Percentiles rank a stretch among this genome's conserved stretches.
These are phyloP conservation scores for Cerastoderma edule DNA, from an alignment of 2,888 invertebrate species.

Conservation along the genomic window DNA sequence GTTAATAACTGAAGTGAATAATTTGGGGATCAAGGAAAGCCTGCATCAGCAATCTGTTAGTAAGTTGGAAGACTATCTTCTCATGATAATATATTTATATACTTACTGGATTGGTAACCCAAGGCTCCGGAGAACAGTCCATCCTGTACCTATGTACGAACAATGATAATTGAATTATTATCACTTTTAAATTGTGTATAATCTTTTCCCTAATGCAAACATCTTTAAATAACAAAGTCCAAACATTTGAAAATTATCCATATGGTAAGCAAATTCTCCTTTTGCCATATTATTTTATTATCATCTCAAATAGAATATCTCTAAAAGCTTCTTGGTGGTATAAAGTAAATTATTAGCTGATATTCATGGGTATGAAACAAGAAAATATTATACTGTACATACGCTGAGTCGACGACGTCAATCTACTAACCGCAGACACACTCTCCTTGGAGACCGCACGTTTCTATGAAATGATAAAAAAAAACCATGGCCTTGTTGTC, in stretches of 20 bases:
- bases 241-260: neutral
- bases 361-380: neutral
- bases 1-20: neutral
- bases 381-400: constrained; percentile 42
- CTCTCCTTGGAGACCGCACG: constrained; percentile 64
- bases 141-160: constrained; percentile 69
- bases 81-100: neutral
- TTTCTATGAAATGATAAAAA: constrained; percentile 64
- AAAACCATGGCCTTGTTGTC: neutral
- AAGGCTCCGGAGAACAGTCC: constrained; percentile 75
- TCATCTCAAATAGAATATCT: too few species aligned
- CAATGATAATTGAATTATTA: neutral
- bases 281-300: too few species aligned
- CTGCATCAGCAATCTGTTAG: too few species aligned
- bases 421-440: constrained; percentile 65
- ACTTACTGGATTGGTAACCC: constrained; percentile 70
- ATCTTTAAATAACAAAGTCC: neutral
- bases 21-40: neutral
- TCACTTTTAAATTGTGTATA: neutral
- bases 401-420: constrained; percentile 73
- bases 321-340: too few species aligned
- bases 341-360: too few species aligned
- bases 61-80: neutral
- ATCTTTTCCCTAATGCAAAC: neutral
- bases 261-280: too few species aligned